Percentiles rank a stretch among this genome's conserved stretches.
Evolutionary conservation across 2,113 vertebrate species (phyloP).

Genomic region (Ceyx melanurus): DNA sequence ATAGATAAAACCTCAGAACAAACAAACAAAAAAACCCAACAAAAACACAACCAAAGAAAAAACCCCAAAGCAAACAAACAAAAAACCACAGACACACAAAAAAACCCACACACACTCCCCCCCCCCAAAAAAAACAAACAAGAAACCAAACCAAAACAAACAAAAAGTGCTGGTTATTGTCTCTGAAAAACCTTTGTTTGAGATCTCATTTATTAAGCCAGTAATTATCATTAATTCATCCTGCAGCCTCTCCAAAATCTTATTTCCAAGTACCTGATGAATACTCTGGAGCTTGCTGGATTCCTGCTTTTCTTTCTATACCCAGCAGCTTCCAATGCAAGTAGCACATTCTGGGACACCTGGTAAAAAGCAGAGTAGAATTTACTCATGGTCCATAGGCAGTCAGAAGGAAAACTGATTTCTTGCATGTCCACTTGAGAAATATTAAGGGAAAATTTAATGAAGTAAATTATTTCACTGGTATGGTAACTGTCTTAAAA

Average conservation of each 20-base stretch:
- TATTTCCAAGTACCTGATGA: not conserved
- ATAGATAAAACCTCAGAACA: too few relatives aligned
- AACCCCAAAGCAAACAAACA: not conserved
- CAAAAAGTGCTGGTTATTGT: not conserved
- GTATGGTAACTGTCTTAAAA: not conserved
- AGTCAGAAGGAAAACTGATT: not conserved
- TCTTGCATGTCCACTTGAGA: not conserved
- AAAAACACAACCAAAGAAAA: not conserved
- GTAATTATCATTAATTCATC: not conserved
- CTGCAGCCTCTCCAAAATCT: not conserved
- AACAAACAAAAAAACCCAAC: too few relatives aligned
- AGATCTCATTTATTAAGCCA: not conserved
- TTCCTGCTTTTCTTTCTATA: not conserved
- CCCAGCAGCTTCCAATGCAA: not conserved
- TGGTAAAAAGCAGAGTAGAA: not conserved
- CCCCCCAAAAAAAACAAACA: too few relatives aligned
- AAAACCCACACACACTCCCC: not conserved
- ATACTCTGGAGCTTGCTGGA: not conserved
- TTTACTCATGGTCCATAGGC: not conserved
- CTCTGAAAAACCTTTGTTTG: not conserved
- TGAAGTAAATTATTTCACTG: not conserved
- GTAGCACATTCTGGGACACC: not conserved
- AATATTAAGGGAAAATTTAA: not conserved
- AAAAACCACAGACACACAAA: not conserved
- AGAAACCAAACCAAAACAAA: not conserved